phyloP scores from a whole-genome alignment of 2,797 vertebrate species.

The Rhadinocentrus ornatus region DNA sequence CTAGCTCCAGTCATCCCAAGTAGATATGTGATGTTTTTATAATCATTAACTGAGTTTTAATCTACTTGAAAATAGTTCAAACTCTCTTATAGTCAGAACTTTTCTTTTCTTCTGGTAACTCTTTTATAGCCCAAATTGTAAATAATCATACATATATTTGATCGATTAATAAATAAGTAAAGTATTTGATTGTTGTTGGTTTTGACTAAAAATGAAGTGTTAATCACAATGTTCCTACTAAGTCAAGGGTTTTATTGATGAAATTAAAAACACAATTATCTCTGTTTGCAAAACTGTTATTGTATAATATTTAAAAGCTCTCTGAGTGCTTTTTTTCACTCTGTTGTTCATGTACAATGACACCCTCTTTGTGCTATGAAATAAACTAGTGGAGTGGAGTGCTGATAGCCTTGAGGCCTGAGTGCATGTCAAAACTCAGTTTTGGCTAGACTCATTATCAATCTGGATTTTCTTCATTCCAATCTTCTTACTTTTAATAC shows the following conservation, averaged over 20 bases:
- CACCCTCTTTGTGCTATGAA: constrained; percentile 22
- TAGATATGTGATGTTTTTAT: background rate
- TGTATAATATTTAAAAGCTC: background rate
- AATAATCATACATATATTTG: background rate
- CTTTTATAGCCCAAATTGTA: background rate
- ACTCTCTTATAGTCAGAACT: background rate
- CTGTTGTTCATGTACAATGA: constrained; percentile 15
- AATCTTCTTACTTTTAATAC: constrained; percentile 12
- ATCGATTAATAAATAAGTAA: too few relatives aligned
- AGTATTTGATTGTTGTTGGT: background rate
- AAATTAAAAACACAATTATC: constrained; percentile 12
- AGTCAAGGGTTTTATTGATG: background rate
- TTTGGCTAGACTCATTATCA: constrained; percentile 34
- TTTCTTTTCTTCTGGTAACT: background rate
- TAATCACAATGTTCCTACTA: background rate
- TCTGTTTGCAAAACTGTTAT: background rate
- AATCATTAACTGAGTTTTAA: background rate
- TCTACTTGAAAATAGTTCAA: background rate
- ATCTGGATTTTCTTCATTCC: constrained; percentile 72
- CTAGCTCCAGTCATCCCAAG: background rate
- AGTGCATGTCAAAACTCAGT: constrained; percentile 41
- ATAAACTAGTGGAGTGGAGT: constrained; percentile 15
- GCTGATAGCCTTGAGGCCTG: constrained; percentile 25
- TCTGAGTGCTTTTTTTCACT: background rate
- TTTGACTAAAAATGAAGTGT: background rate